Evolutionary conservation across 2,113 vertebrate genomes (phyloP).

Genomic region (Neotragus moschatus): DNA sequence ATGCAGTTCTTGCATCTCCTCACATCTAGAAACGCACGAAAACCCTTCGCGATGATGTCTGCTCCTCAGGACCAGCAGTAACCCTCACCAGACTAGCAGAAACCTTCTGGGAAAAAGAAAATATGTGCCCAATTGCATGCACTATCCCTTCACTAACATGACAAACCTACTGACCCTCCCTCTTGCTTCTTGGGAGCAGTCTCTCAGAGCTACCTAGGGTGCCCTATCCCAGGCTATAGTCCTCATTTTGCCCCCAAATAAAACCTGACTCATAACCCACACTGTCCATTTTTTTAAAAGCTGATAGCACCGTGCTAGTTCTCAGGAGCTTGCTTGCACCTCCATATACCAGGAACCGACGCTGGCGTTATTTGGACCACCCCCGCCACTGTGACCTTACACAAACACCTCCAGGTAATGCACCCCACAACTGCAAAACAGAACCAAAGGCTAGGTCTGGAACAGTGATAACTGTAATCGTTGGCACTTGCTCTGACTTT

Average conservation of each 20-base stretch:
- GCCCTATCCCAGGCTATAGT: neutral
- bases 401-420: neutral
- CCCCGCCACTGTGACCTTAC: rapidly evolving
- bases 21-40: neutral
- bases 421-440: neutral
- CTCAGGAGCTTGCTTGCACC: neutral
- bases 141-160: neutral
- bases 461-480: rapidly evolving
- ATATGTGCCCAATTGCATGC: neutral
- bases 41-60: neutral
- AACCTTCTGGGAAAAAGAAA: neutral
- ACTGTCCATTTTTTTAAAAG: rapidly evolving
- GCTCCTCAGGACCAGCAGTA: rapidly evolving
- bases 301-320: neutral
- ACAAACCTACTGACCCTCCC: neutral
- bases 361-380: neutral
- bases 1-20: neutral
- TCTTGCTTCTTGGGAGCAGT: neutral
- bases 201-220: neutral
- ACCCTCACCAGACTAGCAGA: neutral
- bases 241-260: neutral
- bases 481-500: neutral
- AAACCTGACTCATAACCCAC: neutral
- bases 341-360: neutral
- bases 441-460: rapidly evolving